Evolutionary conservation across 30 jellyfish, hydroid and myxozoan genomes (phyloP).

Genomic region (Hydractinia symbiolongicarpus): DNA sequence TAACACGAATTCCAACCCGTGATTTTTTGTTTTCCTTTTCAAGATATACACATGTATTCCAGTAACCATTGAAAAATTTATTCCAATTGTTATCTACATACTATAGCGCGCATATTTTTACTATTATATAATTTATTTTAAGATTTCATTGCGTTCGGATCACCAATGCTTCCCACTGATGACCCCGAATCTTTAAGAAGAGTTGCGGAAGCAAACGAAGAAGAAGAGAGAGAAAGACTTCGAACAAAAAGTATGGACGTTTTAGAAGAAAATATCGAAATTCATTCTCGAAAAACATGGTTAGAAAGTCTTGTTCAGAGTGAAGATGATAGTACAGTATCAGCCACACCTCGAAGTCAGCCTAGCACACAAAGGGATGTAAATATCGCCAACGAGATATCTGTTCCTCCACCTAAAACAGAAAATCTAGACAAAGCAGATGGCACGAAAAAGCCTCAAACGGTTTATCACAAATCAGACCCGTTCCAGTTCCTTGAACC

Average conservation of each 20-base stretch:
- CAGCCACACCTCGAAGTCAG: not conserved
- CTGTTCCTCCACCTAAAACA: not conserved
- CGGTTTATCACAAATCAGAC: not conserved
- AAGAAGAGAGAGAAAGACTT: not conserved
- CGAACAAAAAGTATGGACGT: constrained; percentile 18
- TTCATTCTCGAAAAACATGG: constrained; percentile 17
- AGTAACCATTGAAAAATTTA: no score
- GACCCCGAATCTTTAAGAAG: not conserved
- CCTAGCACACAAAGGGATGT: not conserved
- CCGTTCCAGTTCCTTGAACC: not conserved
- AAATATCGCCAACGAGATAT: not conserved
- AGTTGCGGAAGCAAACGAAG: constrained; percentile 13
- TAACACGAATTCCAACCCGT: no score
- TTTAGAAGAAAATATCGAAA: constrained; percentile 20
- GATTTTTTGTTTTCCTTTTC: no score
- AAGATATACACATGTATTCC: no score
- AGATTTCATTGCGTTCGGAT: constrained; percentile 25
- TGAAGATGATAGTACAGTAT: no score
- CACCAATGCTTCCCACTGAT: constrained; percentile 11
- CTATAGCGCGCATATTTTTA: no score
- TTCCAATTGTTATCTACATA: no score
- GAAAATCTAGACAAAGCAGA: not conserved
- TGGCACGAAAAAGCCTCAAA: not conserved
- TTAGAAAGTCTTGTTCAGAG: not conserved
- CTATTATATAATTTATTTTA: not conserved